Evolutionary conservation across 2,113 vertebrate species (phyloP).

Genomic region (human): DNA sequence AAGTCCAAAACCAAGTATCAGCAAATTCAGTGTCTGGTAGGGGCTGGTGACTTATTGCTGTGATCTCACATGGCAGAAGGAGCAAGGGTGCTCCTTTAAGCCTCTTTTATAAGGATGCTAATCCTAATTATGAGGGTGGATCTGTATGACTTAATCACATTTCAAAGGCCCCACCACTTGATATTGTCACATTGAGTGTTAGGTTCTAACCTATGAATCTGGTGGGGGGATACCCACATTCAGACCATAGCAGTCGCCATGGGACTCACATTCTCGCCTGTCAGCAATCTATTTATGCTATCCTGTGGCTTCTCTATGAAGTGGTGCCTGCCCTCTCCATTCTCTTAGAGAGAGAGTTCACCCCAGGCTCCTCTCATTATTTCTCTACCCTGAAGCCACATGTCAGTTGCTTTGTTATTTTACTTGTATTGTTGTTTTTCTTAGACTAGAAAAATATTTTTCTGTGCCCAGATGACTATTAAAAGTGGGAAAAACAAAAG

Average conservation of each 20-base stretch:
- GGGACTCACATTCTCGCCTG: neutral
- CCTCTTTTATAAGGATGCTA: neutral
- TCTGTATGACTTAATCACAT: neutral
- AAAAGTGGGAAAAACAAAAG: neutral
- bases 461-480: neutral
- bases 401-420: neutral
- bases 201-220: neutral
- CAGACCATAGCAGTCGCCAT: too few relatives aligned
- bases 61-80: neutral
- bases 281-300: fast-evolving
- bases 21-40: neutral
- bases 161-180: neutral
- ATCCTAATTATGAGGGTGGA: neutral
- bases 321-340: neutral
- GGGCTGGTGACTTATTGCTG: neutral
- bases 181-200: neutral
- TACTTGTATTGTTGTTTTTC: neutral
- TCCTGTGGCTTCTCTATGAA: fast-evolving
- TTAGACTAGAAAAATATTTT: neutral
- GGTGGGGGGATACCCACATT: neutral
- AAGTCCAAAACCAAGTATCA: neutral
- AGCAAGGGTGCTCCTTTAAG: neutral
- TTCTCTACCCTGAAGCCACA: neutral
- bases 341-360: neutral
- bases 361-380: fast-evolving